These are phyloP conservation scores for Hypselothyrea guttata DNA, from an alignment of 2,888 invertebrate genomes.

Conservation along the genomic window DNA sequence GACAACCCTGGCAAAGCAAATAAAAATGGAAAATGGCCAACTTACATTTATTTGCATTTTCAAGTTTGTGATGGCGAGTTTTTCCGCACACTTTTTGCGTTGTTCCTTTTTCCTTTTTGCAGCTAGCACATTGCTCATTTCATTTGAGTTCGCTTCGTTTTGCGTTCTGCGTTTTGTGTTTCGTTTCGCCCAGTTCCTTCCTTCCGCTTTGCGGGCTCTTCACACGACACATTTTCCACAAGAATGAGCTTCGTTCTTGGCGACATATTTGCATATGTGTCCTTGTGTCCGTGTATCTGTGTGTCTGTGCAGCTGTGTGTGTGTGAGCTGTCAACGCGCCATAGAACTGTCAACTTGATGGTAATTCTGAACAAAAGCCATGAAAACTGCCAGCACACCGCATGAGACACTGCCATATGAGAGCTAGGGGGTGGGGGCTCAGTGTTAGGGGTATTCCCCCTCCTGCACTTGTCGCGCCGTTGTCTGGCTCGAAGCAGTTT, in stretches of 20 bases:
- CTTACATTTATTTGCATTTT: constrained; percentile 77
- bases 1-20: constrained; percentile 28
- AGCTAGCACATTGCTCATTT: constrained; percentile 69
- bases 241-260: constrained; percentile 69
- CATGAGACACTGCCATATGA: constrained; percentile 24
- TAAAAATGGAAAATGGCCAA: constrained; percentile 56
- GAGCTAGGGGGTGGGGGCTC: constrained; percentile 1
- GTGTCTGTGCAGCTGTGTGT: constrained; percentile 42
- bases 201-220: constrained; percentile 72
- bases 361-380: constrained; percentile 73
- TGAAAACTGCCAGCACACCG: constrained; percentile 62
- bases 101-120: constrained; percentile 30
- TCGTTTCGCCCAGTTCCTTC: constrained; percentile 62
- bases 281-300: constrained; percentile 18
- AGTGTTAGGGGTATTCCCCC: constrained; percentile 14
- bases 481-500: constrained; percentile 36
- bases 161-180: constrained; percentile 12
- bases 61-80: constrained; percentile 53
- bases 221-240: constrained; percentile 70
- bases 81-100: constrained; percentile 33
- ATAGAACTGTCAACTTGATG: constrained; percentile 80
- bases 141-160: constrained; percentile 34
- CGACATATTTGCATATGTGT: constrained; percentile 75
- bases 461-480: constrained; percentile 53
- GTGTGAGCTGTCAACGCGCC: constrained; percentile 79